Evolutionary conservation across 2,888 invertebrate species (phyloP), one percentile per base, ranked within the genome.

Genomic region (Cryptocephalus moraei): DNA sequence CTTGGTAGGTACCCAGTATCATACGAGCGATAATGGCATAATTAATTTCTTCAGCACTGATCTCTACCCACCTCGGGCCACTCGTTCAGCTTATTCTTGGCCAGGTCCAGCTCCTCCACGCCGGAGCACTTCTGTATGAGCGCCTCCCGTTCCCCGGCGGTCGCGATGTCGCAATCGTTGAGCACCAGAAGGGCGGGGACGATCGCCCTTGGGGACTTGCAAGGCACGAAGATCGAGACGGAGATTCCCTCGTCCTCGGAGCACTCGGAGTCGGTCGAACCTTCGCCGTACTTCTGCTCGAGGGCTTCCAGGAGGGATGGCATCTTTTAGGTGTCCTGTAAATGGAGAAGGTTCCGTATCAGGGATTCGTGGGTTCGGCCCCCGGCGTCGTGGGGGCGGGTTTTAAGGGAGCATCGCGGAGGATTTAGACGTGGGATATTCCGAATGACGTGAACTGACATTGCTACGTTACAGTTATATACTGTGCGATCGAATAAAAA

Each of bases 51-150:
- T 31, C n/a, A 43, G 8, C 11, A 39, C 9, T 4, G 13, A 11
- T 36, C 9, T 31, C 12, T 36, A 45, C 43, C 70, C 72, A 88
- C 90, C 78, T 95, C 92, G 58, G 81, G 78, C 92, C 94, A 93
- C 63, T 88, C 82, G 50, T 82, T 81, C 14, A 95, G 78, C 67
- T 87, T 86, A 71, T 96, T 96, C 67, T 93, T 90, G 38, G 94
- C 92, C 59, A 96, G 77, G 69, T 96, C 95, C 57, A 95, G 77
- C 70, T 95, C 95, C 59, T 89, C 85, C n/a, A 95, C 93, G 59
- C 86, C 84, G 45, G 85, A 83, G 67, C 91, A 92, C 68, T 89
- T 89, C 58, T 84, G 85, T 36, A 84, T 81, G 47, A 92, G 76
- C 51, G 80, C 82, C 52, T 83, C 80, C 45, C 86, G 83, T 65